A percentile compares a stretch with the other conserved stretches of the same genome.
These are phyloP conservation scores for Eleginops maclovinus DNA, from an alignment of 2,113 vertebrate species.

Conservation along the genomic window DNA sequence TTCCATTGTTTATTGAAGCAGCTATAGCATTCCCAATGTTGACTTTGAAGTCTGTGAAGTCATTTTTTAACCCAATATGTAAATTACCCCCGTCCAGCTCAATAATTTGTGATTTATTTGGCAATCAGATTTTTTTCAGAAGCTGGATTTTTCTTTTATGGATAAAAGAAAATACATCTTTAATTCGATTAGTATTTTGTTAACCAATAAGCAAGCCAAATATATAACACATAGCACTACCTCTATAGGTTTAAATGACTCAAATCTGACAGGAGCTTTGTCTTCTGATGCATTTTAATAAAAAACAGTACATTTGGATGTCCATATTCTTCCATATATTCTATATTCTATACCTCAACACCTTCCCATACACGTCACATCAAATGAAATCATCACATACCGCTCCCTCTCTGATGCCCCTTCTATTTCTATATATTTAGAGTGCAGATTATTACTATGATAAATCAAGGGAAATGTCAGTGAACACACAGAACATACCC, in stretches of 20 bases:
- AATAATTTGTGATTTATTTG: constrained; percentile 19
- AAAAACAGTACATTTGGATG: constrained; percentile 6
- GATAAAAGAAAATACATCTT: constrained; percentile 35
- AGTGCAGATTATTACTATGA: constrained; percentile 66
- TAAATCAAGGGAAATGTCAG: constrained; percentile 73
- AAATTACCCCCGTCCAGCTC: constrained; percentile 31
- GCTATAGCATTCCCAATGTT: neutral
- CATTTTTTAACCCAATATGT: constrained; percentile 14
- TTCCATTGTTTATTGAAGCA: constrained; percentile 30
- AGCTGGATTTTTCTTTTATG: neutral
- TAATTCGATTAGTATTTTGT: constrained; percentile 31
- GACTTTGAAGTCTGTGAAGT: constrained; percentile 28
- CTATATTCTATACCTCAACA: constrained; percentile 22
- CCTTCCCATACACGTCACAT: constrained; percentile 39
- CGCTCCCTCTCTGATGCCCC: constrained; percentile 18
- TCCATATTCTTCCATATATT: constrained; percentile 14
- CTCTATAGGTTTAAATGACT: neutral
- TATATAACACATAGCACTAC: neutral
- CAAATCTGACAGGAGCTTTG: neutral
- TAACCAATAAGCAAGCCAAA: neutral
- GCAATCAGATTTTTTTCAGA: neutral
- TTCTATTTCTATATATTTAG: constrained; percentile 37
- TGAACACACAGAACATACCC: constrained; percentile 51
- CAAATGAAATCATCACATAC: constrained; percentile 60
- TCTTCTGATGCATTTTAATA: constrained; percentile 5